phyloP scores from a whole-genome alignment of 1,140 invertebrate species.

The Riptortus pedestris region DNA sequence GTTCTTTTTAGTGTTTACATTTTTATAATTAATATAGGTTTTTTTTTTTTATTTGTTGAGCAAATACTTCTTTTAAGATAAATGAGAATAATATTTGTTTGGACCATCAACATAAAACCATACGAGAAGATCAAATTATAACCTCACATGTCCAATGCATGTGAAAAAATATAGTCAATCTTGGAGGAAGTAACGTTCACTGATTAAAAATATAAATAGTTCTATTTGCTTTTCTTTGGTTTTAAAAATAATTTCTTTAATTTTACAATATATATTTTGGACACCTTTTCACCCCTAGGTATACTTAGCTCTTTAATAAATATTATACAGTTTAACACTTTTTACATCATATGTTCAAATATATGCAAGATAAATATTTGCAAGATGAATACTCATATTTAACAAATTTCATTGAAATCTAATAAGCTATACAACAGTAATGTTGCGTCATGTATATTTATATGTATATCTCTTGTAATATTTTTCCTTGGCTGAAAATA shows the following conservation, averaged over 20 bases:
- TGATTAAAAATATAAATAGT: not conserved
- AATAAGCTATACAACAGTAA: not conserved
- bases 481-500: not conserved
- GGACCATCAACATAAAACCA: not conserved
- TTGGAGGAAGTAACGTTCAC: not conserved
- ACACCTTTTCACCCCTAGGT: slow-evolving; percentile 9
- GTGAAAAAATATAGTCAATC: not conserved
- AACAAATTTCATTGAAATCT: slow-evolving; percentile 4
- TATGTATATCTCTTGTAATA: not conserved
- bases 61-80: too few species aligned
- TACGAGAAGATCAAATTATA: not conserved
- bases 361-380: slow-evolving; percentile 3
- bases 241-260: too few species aligned
- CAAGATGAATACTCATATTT: not conserved
- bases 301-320: slow-evolving; percentile 5
- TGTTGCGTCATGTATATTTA: not conserved
- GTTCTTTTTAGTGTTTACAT: too few species aligned
- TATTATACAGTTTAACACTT: slow-evolving; percentile 9
- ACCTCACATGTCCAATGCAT: not conserved
- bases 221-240: not conserved
- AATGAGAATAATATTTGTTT: too few species aligned
- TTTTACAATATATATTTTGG: too few species aligned
- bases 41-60: too few species aligned
- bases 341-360: not conserved
- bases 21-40: too few species aligned